phyloP scores from a whole-genome alignment of 2,113 vertebrate genomes.

The Rhinoptilus africanus region DNA sequence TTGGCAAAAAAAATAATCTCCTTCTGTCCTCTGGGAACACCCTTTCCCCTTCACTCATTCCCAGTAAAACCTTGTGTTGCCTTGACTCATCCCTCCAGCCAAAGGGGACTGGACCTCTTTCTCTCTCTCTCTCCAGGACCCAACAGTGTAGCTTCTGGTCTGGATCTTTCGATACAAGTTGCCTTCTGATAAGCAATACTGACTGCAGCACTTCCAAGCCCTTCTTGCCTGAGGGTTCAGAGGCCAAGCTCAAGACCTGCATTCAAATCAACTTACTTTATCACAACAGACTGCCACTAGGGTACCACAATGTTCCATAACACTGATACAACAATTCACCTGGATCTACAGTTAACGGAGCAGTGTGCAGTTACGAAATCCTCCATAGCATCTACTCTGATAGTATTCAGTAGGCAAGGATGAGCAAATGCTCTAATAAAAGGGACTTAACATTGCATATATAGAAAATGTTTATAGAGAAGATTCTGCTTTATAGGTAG shows the following conservation, averaged over 20 bases:
- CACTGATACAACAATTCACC: constrained; percentile 49
- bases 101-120: constrained; percentile 59
- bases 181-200: constrained; percentile 72
- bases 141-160: constrained; percentile 67
- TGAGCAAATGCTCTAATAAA: constrained; percentile 58
- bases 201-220: constrained; percentile 70
- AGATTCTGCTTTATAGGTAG: constrained; percentile 66
- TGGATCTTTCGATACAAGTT: constrained; percentile 68
- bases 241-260: constrained; percentile 70
- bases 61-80: constrained; percentile 3
- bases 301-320: constrained; percentile 58
- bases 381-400: constrained; percentile 59
- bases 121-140: constrained; percentile 66
- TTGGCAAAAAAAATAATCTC: neutral
- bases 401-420: constrained; percentile 64
- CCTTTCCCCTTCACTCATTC: constrained; percentile 3
- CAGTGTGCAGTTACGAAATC: constrained; percentile 31
- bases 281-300: constrained; percentile 68
- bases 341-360: constrained; percentile 58
- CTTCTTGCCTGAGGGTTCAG: constrained; percentile 70
- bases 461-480: constrained; percentile 62
- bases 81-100: constrained; percentile 60
- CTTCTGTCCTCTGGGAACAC: constrained; percentile 2
- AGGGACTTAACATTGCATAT: constrained; percentile 65
- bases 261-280: constrained; percentile 61